Percentiles rank a stretch among this genome's conserved stretches.
These are phyloP conservation scores for Clarias magur DNA, from an alignment of 2,113 vertebrate genomes.

Conservation along the genomic window DNA sequence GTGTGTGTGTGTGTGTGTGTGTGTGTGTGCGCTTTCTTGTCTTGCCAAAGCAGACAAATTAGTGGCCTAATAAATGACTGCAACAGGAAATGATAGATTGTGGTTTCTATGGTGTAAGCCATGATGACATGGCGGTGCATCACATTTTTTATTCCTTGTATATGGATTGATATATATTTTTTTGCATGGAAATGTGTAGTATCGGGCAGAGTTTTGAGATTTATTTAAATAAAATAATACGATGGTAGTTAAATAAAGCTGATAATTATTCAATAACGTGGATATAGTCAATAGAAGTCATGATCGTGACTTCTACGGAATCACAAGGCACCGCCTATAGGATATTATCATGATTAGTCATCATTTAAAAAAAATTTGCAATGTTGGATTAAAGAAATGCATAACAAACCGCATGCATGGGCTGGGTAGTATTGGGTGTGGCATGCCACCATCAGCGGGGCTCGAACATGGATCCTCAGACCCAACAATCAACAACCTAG, in stretches of 20 bases:
- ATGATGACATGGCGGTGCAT: slow-evolving; percentile 5
- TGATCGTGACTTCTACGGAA: too few species aligned
- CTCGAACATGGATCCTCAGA: too few species aligned
- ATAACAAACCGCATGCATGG: too few species aligned
- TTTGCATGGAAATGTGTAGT: neutral
- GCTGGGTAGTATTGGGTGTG: too few species aligned
- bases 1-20: slow-evolving; percentile 38
- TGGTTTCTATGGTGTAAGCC: slow-evolving; percentile 50
- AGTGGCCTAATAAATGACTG: neutral
- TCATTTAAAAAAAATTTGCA: too few species aligned
- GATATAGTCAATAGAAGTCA: too few species aligned
- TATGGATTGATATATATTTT: neutral
- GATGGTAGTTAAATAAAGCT: neutral
- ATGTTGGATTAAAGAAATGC: too few species aligned
- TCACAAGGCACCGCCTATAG: too few species aligned
- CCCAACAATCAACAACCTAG: too few species aligned
- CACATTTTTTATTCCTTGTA: neutral
- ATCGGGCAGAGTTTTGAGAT: too few species aligned
- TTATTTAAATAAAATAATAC: neutral
- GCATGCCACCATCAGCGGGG: too few species aligned
- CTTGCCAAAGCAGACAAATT: neutral
- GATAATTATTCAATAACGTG: neutral
- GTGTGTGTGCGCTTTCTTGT: slow-evolving; percentile 6
- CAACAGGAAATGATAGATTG: slow-evolving; percentile 48
- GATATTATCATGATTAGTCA: too few species aligned